Evolutionary conservation across 30 jellyfish, hydroid and myxozoan species (phyloP).

Genomic region (Aurelia aurita): DNA sequence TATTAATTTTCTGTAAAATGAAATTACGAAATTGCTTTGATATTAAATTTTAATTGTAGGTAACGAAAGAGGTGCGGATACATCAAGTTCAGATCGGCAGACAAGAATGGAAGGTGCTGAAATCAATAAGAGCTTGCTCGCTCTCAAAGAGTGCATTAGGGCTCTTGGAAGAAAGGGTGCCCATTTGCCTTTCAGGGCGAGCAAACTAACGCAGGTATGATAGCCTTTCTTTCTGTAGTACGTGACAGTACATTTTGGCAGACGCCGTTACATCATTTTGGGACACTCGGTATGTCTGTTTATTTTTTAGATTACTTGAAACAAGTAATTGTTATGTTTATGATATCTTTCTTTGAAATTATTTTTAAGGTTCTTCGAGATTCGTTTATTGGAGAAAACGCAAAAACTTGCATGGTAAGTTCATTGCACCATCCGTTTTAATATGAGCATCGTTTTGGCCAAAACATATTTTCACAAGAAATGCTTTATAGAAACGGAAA

Average conservation of each 20-base stretch:
- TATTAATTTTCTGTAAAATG: too few relatives aligned
- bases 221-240: neutral
- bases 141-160: conserved; percentile 96
- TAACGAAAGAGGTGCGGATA: conserved; percentile 98
- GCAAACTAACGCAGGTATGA: conserved; percentile 98
- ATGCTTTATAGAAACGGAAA: too few relatives aligned
- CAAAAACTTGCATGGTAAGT: conserved; percentile 99
- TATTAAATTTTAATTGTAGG: conserved; percentile 34
- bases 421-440: neutral
- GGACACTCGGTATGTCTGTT: too few relatives aligned
- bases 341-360: neutral
- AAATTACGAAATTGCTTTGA: too few relatives aligned
- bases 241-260: too few relatives aligned
- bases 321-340: too few relatives aligned
- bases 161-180: conserved; percentile 99
- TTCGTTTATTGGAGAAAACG: conserved; percentile 97
- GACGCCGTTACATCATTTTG: too few relatives aligned
- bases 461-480: too few relatives aligned
- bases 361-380: conserved; percentile 90
- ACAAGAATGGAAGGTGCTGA: conserved; percentile 99
- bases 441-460: too few relatives aligned
- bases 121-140: conserved; percentile 95
- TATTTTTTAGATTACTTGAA: too few relatives aligned
- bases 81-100: conserved; percentile 94
- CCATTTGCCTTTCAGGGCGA: conserved; percentile 98